These are phyloP conservation scores for Holacanthus passer DNA, from an alignment of 2,113 vertebrate genomes.

Conservation along the genomic window DNA sequence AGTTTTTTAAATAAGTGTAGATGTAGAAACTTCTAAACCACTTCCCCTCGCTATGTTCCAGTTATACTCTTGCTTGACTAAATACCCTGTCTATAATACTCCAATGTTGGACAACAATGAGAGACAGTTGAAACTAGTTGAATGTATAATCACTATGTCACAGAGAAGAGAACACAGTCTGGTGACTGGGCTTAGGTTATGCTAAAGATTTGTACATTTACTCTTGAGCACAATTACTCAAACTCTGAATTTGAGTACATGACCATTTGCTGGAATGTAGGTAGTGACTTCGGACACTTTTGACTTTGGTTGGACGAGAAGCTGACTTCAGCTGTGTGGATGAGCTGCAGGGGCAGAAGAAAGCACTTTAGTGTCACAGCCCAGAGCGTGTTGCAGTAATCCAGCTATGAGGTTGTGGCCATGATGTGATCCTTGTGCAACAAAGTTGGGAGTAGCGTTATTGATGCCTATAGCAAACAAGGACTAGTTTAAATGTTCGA, in stretches of 20 bases:
- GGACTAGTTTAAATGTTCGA: not conserved
- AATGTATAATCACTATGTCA: not conserved
- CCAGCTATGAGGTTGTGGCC: conserved; percentile 26
- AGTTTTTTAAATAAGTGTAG: too few species aligned
- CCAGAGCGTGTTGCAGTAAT: conserved; percentile 37
- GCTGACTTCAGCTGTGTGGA: conserved; percentile 12
- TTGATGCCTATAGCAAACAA: conserved; percentile 21
- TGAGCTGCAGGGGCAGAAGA: conserved; percentile 25
- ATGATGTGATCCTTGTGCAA: conserved; percentile 30
- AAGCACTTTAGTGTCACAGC: conserved; percentile 46
- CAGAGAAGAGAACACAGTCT: conserved; percentile 5
- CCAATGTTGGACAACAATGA: not conserved
- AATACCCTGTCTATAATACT: not conserved
- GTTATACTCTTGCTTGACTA: not conserved
- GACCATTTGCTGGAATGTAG: conserved; percentile 7
- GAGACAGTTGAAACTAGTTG: not conserved
- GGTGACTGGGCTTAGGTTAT: conserved; percentile 15
- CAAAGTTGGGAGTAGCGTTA: conserved; percentile 11
- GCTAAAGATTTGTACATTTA: not conserved
- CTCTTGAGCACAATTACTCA: not conserved
- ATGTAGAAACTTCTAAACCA: not conserved
- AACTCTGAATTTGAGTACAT: not conserved
- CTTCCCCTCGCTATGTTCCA: not conserved
- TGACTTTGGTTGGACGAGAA: conserved; percentile 30
- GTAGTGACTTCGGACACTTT: conserved; percentile 28